Conservation (phyloP, 2,113 vertebrate genomes). For the Bujurquina vittata region DNA sequence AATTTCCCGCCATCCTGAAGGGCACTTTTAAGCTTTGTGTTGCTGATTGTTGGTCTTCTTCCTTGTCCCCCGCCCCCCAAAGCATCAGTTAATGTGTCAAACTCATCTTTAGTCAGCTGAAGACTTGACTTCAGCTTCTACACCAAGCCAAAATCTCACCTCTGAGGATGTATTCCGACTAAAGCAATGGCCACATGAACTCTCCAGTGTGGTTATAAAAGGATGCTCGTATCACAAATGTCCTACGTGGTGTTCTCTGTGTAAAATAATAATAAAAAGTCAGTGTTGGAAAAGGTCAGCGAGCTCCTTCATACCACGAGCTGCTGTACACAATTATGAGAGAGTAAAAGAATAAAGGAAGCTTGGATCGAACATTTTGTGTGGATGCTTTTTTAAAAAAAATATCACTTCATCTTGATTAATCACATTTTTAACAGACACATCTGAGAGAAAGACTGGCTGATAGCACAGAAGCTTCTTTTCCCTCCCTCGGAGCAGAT, state of each 20-base stretch:
- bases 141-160: not conserved
- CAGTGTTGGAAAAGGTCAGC: not conserved
- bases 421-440: not conserved
- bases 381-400: not conserved
- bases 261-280: accelerated
- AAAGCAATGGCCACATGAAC: not conserved
- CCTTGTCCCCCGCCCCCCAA: slow-evolving; percentile 2
- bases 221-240: slow-evolving; percentile 14
- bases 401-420: not conserved
- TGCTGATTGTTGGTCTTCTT: not conserved
- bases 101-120: not conserved
- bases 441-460: not conserved
- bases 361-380: slow-evolving; percentile 27
- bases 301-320: too few species aligned
- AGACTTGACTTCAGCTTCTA: not conserved
- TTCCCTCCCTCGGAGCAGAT: slow-evolving; percentile 24
- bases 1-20: slow-evolving; percentile 11
- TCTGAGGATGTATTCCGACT: not conserved
- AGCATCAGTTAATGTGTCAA: slow-evolving; percentile 17
- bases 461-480: not conserved
- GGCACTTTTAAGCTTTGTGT: slow-evolving; percentile 4
- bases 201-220: slow-evolving; percentile 18
- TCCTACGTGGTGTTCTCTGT: not conserved
- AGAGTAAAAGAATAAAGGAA: slow-evolving; percentile 5
- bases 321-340: slow-evolving; percentile 50